Evolutionary conservation across 2,797 vertebrate genomes (phyloP).

Genomic region (Sphenopsis melanotis): DNA sequence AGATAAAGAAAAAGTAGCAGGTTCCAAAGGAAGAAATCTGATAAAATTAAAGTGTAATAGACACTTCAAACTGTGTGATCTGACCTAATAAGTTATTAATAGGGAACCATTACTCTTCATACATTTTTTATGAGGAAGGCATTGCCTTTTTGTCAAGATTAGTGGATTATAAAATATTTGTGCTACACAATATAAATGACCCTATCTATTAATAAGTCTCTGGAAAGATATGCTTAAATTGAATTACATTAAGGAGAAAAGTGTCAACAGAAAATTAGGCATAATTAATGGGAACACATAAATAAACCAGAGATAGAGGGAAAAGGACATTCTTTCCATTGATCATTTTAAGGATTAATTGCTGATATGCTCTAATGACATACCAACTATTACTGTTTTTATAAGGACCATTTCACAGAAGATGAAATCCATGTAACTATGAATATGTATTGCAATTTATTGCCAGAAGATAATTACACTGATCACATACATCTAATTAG

Average conservation of each 20-base stretch:
- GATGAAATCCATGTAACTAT: constrained; percentile 25
- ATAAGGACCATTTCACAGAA: constrained; percentile 58
- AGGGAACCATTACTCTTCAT: constrained; percentile 94
- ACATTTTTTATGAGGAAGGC: constrained; percentile 92
- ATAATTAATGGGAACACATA: constrained; percentile 78
- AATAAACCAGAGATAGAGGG: constrained; percentile 73
- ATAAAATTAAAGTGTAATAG: constrained; percentile 82
- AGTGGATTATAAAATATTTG: constrained; percentile 94
- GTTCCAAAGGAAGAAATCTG: constrained; percentile 75
- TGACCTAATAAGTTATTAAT: constrained; percentile 96
- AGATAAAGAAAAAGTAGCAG: constrained; percentile 60
- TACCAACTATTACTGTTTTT: constrained; percentile 72
- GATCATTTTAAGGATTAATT: constrained; percentile 73
- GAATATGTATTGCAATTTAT: constrained; percentile 54
- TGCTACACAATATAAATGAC: constrained; percentile 92
- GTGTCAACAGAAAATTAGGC: constrained; percentile 77
- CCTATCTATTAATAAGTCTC: constrained; percentile 84
- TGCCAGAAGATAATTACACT: constrained; percentile 9
- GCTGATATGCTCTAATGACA: constrained; percentile 61
- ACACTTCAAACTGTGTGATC: constrained; percentile 83
- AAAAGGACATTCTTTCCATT: constrained; percentile 71
- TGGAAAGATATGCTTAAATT: constrained; percentile 83
- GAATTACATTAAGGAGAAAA: constrained; percentile 82
- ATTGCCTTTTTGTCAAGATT: constrained; percentile 93
- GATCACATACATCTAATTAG: constrained; percentile 42